phyloP scores from a whole-genome alignment of 2,797 vertebrate genomes.

The Potorous gilbertii region DNA sequence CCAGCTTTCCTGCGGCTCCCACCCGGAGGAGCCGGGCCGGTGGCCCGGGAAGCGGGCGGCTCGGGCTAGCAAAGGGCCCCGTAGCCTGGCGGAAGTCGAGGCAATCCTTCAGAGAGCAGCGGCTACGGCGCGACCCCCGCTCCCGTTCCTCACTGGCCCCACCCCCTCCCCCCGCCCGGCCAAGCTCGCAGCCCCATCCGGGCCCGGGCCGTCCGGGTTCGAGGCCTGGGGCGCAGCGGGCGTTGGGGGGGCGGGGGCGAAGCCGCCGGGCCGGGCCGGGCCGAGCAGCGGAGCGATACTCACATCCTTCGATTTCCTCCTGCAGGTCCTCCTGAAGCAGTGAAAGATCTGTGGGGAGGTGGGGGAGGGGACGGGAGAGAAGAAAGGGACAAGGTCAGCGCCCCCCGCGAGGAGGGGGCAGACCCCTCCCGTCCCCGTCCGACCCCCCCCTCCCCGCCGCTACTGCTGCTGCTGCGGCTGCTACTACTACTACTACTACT shows the following conservation, averaged over 20 bases:
- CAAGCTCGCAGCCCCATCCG: background rate
- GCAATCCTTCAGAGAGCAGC: background rate
- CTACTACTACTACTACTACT: background rate
- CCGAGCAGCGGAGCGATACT: constrained; percentile 76
- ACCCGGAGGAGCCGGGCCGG: background rate
- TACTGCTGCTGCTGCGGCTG: too few relatives aligned
- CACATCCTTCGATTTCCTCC: constrained; percentile 91
- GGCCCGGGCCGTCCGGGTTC: background rate
- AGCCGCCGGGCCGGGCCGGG: background rate
- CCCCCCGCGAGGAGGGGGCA: background rate
- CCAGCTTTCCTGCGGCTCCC: constrained; percentile 6
- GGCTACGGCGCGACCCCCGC: too few relatives aligned
- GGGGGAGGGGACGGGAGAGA: constrained; percentile 20
- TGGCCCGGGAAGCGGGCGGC: background rate
- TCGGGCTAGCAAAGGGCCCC: background rate
- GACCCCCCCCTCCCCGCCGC: background rate
- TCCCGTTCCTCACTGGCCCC: background rate
- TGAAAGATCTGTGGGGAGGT: constrained; percentile 87
- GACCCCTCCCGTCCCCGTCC: background rate
- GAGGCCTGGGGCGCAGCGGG: background rate
- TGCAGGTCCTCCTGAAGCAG: constrained; percentile 90
- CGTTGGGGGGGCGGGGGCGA: background rate
- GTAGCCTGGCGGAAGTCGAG: background rate
- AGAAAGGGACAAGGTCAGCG: constrained; percentile 69
- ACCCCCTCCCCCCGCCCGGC: background rate